Base-by-base conservation (phyloP, 2,888 invertebrate species). In the Apotomis turbidana region DNA sequence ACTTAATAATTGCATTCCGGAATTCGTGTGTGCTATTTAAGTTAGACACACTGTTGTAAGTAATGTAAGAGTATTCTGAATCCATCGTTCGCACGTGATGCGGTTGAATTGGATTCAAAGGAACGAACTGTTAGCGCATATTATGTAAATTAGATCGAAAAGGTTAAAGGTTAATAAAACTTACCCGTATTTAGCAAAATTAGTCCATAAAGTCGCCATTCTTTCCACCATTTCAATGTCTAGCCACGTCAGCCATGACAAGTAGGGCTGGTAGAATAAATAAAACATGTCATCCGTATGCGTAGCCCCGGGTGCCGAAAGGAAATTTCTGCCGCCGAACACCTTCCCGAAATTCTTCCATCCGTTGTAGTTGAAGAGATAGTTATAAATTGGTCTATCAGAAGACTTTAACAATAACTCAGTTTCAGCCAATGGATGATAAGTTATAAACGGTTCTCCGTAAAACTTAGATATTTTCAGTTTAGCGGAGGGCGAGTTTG, bases 281-380 rank as follows among this genome's bases (percentile, higher is more conserved):
- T 91, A 92, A 57, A 91, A 88, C 6, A 90, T 27, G 0, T 90
- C 90, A 68, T 90, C 90, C 6, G 85, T 89, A 64, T 91, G 90
- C 0, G 90, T 84, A 0, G 90, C 88, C 3, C 89, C 90, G 0
- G 80, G 72, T 0, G 80, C 75, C 0, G 73, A 74, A 3, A 73
- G 74, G 51, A 81, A 82, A 0, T 81, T 75, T 3, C 76, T 73
- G 5, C 82, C 81, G 2, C 78, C 54, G 0, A 76, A 49, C 3
- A 82, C 36, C 76, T 87, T 90, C 0, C 80, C 71, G 0, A 87
- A 15, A 71, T 90, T 90, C 54, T 86, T 81, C 73, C 80, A 77
- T 0, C 90, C 89, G 12, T 76, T 68, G 61, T 90, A 91, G 60
- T 82, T 83, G 55, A 91, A 87, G 6, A 85, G 67, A 49, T 90